phyloP scores from a whole-genome alignment of 2,113 vertebrate genomes.

The Colaptes auratus region DNA sequence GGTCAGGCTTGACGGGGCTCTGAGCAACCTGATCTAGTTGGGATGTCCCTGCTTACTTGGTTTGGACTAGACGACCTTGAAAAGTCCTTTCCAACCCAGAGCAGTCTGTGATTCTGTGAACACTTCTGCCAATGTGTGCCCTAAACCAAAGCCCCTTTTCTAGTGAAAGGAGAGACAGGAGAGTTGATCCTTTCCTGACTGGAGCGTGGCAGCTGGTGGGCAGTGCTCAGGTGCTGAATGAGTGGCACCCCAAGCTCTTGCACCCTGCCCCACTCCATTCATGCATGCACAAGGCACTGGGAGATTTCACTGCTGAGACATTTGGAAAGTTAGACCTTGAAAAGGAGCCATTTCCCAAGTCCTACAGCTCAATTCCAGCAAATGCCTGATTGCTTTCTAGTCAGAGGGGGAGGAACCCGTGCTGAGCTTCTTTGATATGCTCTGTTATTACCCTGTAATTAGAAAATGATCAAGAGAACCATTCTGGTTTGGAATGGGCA shows the following conservation, averaged over 20 bases:
- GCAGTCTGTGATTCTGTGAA: too few species aligned
- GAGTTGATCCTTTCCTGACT: neutral
- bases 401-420: neutral
- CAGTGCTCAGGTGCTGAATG: too few species aligned
- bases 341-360: neutral
- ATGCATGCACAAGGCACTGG: neutral
- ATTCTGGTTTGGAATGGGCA: neutral
- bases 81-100: too few species aligned
- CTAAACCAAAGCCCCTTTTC: neutral
- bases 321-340: neutral
- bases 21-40: too few species aligned
- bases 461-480: slow-evolving; percentile 13
- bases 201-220: accelerated
- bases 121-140: neutral
- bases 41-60: too few species aligned
- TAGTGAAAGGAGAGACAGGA: neutral
- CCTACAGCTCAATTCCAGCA: neutral
- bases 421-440: neutral
- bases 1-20: too few species aligned
- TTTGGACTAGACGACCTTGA: too few species aligned
- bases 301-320: neutral
- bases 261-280: neutral
- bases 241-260: neutral
- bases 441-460: neutral
- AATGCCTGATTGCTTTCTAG: neutral